These are phyloP conservation scores for Ashinkailepas kermadecensis DNA, from an alignment of 2,888 invertebrate genomes.

Conservation along the genomic window DNA sequence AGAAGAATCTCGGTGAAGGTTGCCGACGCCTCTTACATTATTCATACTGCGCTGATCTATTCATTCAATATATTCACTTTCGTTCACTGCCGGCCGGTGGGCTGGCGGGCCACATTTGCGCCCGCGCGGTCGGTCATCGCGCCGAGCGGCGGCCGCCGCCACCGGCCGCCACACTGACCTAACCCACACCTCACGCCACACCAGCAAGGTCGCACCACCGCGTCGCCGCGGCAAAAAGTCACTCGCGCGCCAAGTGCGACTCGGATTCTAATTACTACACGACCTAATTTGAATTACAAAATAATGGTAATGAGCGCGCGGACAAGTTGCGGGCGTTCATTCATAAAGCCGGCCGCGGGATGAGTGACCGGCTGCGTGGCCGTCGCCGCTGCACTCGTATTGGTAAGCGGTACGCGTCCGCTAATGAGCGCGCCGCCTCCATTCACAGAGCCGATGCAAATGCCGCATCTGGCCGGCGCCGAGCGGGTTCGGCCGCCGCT, in stretches of 20 bases:
- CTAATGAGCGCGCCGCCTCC: neutral
- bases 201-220: no score
- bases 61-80: conserved; percentile 7
- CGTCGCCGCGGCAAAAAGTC: no score
- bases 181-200: neutral
- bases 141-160: no score
- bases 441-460: neutral
- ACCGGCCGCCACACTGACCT: conserved; percentile 4
- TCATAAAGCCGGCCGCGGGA: conserved; percentile 4
- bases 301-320: conserved; percentile 21
- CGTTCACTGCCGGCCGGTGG: neutral
- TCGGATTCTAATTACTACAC: conserved; percentile 9
- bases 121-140: no score
- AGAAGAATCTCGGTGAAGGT: neutral
- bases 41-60: neutral
- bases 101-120: neutral
- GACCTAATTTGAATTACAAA: conserved; percentile 20
- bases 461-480: neutral
- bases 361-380: neutral
- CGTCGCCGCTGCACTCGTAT: neutral
- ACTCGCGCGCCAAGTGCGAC: neutral
- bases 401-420: neutral
- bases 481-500: neutral
- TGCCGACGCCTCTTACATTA: conserved; percentile 4
- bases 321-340: neutral